phyloP scores from a whole-genome alignment of 2,113 vertebrate species.

The Mesembrinibis cayennensis region DNA sequence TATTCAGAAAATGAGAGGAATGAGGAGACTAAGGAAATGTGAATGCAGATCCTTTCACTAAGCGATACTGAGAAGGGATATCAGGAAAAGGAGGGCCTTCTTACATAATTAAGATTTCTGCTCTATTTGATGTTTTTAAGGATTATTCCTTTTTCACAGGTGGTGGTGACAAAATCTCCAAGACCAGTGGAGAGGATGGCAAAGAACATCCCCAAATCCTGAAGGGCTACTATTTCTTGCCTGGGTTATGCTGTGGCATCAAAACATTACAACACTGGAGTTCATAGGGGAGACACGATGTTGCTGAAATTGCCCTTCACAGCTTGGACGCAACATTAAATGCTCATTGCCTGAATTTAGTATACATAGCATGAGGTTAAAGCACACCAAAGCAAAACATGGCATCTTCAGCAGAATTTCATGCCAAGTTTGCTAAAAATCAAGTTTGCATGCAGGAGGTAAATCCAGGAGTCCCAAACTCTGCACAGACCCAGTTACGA shows the following conservation, averaged over 20 bases:
- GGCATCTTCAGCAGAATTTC: neutral
- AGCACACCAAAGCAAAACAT: neutral
- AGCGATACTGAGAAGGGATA: neutral
- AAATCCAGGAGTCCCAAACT: neutral
- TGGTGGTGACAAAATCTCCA: neutral
- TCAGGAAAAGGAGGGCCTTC: neutral
- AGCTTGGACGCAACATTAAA: neutral
- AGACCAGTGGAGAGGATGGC: neutral
- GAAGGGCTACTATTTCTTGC: neutral
- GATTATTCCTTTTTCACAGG: neutral
- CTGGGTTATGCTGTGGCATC: neutral
- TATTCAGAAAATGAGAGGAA: neutral
- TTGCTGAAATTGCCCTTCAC: neutral
- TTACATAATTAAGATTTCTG: neutral
- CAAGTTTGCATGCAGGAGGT: neutral
- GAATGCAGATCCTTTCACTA: neutral
- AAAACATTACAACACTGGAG: neutral
- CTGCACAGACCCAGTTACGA: accelerated
- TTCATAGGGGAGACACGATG: neutral
- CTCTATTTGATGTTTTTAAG: neutral
- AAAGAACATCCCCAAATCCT: neutral
- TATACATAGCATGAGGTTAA: neutral
- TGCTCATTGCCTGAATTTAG: neutral
- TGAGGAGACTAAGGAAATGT: neutral
- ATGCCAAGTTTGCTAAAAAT: neutral